phyloP scores from a whole-genome alignment of 1,140 invertebrate genomes.

The Agraylea sexmaculata region DNA sequence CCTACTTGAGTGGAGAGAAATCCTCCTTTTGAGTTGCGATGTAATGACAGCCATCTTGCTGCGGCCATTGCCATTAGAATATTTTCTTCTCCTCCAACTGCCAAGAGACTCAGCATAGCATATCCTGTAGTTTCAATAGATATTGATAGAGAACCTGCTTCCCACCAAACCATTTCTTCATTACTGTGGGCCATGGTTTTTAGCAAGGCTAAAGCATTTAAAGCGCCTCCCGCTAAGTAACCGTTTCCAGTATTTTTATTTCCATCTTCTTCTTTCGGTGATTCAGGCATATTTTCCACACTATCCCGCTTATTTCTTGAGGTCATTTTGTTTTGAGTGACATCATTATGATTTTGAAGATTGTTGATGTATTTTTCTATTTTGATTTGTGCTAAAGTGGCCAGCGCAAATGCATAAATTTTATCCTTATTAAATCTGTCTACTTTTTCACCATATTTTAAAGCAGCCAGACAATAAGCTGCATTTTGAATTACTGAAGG shows the following conservation, averaged over 20 bases:
- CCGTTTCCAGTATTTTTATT: not conserved
- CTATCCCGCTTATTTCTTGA: not conserved
- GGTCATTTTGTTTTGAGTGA: slow-evolving; percentile 7
- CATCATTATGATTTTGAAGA: slow-evolving; percentile 9
- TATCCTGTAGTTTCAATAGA: slow-evolving; percentile 63
- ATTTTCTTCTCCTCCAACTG: slow-evolving; percentile 40
- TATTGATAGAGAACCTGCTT: slow-evolving; percentile 29
- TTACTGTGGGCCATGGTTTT: slow-evolving; percentile 26
- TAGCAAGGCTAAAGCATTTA: slow-evolving; percentile 17
- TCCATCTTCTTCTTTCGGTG: not conserved
- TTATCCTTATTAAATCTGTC: slow-evolving; percentile 6
- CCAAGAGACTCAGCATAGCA: slow-evolving; percentile 46
- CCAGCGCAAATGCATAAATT: slow-evolving; percentile 41
- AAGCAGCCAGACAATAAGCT: slow-evolving; percentile 43
- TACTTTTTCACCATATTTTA: slow-evolving; percentile 15
- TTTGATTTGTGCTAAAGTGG: slow-evolving; percentile 35
- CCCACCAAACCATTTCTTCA: slow-evolving; percentile 35
- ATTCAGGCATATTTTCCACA: not conserved
- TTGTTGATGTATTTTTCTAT: slow-evolving; percentile 16
- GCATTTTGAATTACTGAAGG: slow-evolving; percentile 38
- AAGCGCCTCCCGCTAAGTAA: slow-evolving; percentile 15
- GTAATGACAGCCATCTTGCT: slow-evolving; percentile 54
- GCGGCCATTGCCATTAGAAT: slow-evolving; percentile 41
- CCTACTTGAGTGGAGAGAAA: slow-evolving; percentile 51
- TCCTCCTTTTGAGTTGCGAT: slow-evolving; percentile 55